These are phyloP conservation scores for Heliothis virescens DNA, from an alignment of 1,140 invertebrate species.

Conservation along the genomic window DNA sequence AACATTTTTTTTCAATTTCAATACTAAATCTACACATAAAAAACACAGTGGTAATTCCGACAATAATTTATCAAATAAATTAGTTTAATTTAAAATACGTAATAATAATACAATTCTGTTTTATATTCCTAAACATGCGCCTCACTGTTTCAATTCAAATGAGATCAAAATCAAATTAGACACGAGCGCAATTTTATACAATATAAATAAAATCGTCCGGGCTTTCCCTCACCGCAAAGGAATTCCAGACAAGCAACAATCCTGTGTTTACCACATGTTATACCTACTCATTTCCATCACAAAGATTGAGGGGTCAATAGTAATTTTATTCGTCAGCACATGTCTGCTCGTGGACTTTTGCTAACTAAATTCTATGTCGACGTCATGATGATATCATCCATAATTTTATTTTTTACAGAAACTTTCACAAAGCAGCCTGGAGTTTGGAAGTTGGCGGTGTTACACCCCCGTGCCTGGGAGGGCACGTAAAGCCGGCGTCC, in stretches of 20 bases:
- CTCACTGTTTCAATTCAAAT: neutral
- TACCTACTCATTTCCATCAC: neutral
- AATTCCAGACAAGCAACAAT: neutral
- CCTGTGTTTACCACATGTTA: neutral
- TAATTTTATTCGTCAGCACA: neutral
- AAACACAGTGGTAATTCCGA: no score
- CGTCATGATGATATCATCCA: neutral
- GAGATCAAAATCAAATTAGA: constrained; percentile 17
- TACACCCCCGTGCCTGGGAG: no score
- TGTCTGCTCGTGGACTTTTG: neutral
- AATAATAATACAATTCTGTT: no score
- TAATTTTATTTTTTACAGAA: no score
- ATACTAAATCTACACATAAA: no score
- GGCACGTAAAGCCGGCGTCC: no score
- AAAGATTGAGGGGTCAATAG: neutral
- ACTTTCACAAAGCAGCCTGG: no score
- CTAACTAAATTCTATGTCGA: neutral
- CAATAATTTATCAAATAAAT: no score
- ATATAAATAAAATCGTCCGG: neutral
- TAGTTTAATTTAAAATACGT: no score
- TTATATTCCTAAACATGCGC: neutral
- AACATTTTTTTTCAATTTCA: no score
- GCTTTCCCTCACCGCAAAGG: neutral
- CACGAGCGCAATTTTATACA: constrained; percentile 1
- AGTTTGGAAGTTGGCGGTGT: no score